Percentiles rank a stretch among this genome's conserved stretches.
phyloP scores from a whole-genome alignment of 2,888 invertebrate species.

The Hoplodrina ambigua region DNA sequence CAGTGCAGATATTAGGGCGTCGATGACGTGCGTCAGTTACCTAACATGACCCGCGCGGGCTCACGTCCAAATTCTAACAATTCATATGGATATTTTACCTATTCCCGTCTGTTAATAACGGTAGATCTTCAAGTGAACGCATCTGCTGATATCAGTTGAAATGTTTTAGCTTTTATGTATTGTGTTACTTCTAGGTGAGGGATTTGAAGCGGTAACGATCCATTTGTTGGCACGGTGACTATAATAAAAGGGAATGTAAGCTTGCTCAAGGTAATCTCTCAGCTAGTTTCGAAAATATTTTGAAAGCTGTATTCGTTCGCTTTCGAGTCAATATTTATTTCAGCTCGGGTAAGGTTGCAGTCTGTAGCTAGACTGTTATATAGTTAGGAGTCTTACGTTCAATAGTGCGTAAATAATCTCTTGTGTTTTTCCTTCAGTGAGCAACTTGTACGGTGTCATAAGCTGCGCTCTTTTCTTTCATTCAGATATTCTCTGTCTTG shows the following conservation, averaged over 20 bases:
- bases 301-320: not conserved
- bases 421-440: slow-evolving; percentile 40
- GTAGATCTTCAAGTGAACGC: slow-evolving; percentile 56
- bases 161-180: slow-evolving; percentile 61
- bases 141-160: slow-evolving; percentile 60
- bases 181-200: slow-evolving; percentile 31
- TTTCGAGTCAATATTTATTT: slow-evolving; percentile 14
- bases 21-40: slow-evolving; percentile 64
- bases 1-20: slow-evolving; percentile 62
- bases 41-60: slow-evolving; percentile 61
- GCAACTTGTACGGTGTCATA: slow-evolving; percentile 55
- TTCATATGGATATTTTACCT: slow-evolving; percentile 65
- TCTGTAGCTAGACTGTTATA: slow-evolving; percentile 6
- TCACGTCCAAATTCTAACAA: slow-evolving; percentile 64
- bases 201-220: slow-evolving; percentile 34
- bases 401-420: slow-evolving; percentile 52
- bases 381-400: slow-evolving; percentile 31
- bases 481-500: slow-evolving; percentile 32
- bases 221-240: slow-evolving; percentile 48
- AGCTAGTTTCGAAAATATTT: slow-evolving; percentile 1
- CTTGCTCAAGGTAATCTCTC: slow-evolving; percentile 21
- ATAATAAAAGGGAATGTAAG: slow-evolving; percentile 39
- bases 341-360: not conserved
- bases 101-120: slow-evolving; percentile 62
- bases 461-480: slow-evolving; percentile 42